These are phyloP conservation scores for Rhopalosiphum nymphaeae DNA, from an alignment of 2,888 invertebrate species.

Conservation along the genomic window DNA sequence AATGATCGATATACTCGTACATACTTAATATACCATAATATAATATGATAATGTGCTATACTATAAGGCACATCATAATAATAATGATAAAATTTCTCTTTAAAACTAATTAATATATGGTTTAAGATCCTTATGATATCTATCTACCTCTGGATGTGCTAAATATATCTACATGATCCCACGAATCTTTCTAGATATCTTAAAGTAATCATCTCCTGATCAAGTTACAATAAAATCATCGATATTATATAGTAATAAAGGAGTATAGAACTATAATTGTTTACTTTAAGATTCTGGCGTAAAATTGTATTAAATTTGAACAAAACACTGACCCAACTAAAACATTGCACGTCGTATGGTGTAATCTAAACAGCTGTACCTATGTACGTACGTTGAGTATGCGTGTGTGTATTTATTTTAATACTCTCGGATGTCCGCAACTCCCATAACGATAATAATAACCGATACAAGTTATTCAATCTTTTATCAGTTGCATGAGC, in stretches of 20 bases:
- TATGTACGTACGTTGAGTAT: not conserved
- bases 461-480: not conserved
- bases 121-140: too few species aligned
- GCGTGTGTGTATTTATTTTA: not conserved
- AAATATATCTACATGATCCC: not conserved
- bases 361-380: not conserved
- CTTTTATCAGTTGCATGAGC: not conserved
- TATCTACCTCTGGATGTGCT: not conserved
- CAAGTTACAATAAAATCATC: too few species aligned
- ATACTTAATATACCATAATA: too few species aligned
- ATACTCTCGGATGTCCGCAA: not conserved
- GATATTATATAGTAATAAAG: not conserved
- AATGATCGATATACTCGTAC: too few species aligned
- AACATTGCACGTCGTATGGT: not conserved
- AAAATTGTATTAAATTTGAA: not conserved
- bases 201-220: not conserved
- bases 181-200: not conserved
- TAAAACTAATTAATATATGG: not conserved
- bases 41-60: too few species aligned
- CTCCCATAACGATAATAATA: conserved; percentile 3
- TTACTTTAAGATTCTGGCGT: not conserved
- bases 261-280: too few species aligned
- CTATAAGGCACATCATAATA: too few species aligned
- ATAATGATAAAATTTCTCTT: not conserved
- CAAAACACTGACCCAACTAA: not conserved